Evolutionary conservation across 2,888 invertebrate genomes (phyloP).

Genomic region (Corbicula japonica): DNA sequence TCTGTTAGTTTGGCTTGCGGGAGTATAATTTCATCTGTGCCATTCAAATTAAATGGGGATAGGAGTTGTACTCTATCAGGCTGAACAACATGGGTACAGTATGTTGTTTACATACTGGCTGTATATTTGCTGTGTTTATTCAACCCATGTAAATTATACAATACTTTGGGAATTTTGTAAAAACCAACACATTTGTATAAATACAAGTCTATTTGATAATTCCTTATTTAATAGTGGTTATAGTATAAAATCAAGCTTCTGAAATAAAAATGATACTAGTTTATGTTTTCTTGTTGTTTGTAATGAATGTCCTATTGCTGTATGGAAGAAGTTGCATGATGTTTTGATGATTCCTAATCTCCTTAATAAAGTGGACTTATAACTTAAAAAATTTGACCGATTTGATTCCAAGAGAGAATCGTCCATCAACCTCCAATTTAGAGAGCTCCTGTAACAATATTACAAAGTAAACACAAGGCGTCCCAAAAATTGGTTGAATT

Average conservation of each 20-base stretch:
- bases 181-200: slow-evolving; percentile 22
- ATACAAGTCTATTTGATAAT: slow-evolving; percentile 34
- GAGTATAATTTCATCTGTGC: background rate
- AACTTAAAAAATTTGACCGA: too few species aligned
- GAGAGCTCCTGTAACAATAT: too few species aligned
- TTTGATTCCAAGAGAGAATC: too few species aligned
- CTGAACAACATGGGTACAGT: background rate
- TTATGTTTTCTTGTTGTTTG: too few species aligned
- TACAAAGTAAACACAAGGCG: too few species aligned
- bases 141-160: slow-evolving; percentile 7
- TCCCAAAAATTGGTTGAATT: too few species aligned
- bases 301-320: too few species aligned
- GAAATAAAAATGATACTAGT: slow-evolving; percentile 44
- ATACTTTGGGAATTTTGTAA: background rate
- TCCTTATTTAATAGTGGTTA: slow-evolving; percentile 39
- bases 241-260: slow-evolving; percentile 46
- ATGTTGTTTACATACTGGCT: background rate
- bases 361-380: too few species aligned
- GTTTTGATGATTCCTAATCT: too few species aligned
- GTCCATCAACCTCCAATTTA: too few species aligned
- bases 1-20: background rate
- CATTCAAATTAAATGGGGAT: background rate
- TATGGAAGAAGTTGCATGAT: too few species aligned
- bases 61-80: background rate
- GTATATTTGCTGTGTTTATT: slow-evolving; percentile 21